phyloP scores from a whole-genome alignment of 35 echinoderm and acorn worm genomes.

The Lytechinus variegatus region DNA sequence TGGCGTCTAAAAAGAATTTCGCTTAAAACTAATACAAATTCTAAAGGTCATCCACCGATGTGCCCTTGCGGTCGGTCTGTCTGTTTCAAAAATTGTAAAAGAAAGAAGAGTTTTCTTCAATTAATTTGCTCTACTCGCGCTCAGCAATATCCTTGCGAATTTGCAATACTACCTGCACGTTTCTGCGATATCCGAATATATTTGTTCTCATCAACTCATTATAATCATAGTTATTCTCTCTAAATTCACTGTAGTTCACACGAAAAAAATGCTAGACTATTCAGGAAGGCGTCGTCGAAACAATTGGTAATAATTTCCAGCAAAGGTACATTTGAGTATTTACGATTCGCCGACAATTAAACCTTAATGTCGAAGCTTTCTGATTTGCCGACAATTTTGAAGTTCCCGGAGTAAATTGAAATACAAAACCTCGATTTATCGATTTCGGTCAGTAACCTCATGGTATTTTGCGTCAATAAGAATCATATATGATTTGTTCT shows the following conservation, averaged over 20 bases:
- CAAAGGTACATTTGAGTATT: not conserved
- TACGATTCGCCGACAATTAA: not conserved
- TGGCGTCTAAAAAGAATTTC: not conserved
- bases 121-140: not conserved
- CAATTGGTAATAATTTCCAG: not conserved
- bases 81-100: not conserved
- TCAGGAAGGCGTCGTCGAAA: not conserved
- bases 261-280: not conserved
- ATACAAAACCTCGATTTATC: too few relatives aligned
- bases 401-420: too few relatives aligned
- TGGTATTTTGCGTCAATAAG: too few relatives aligned
- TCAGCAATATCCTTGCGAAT: not conserved
- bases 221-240: not conserved
- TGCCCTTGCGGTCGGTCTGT: not conserved
- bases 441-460: too few relatives aligned
- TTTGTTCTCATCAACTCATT: not conserved
- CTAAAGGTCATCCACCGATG: not conserved
- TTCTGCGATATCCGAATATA: too few relatives aligned
- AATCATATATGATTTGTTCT: too few relatives aligned
- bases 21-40: not conserved
- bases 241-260: not conserved
- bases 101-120: not conserved
- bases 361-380: not conserved
- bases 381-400: not conserved
- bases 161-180: too few relatives aligned